Evolutionary conservation across 2,113 vertebrate genomes (phyloP).

Genomic region (Amphiprion percula): DNA sequence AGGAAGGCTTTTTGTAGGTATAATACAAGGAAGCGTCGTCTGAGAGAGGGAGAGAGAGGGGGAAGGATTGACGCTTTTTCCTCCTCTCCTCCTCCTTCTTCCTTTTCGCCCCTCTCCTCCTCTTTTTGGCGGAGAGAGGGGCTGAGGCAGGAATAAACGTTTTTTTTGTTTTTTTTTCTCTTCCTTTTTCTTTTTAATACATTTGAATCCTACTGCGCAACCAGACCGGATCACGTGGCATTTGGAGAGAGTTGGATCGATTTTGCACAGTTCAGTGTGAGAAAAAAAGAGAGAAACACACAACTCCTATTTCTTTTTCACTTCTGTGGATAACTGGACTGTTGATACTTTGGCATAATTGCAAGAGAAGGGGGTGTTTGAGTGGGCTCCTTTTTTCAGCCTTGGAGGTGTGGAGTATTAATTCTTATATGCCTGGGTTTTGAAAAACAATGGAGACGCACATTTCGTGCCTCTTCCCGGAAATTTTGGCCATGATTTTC

Average conservation of each 20-base stretch:
- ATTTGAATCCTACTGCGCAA: slow-evolving; percentile 85
- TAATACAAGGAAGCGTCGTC: slow-evolving; percentile 83
- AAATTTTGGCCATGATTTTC: slow-evolving; percentile 99
- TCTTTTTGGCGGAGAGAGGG: slow-evolving; percentile 77
- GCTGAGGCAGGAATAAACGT: slow-evolving; percentile 74
- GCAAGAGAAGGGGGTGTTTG: slow-evolving; percentile 41
- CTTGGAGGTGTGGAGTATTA: slow-evolving; percentile 79
- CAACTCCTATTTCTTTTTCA: slow-evolving; percentile 52
- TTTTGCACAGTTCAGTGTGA: slow-evolving; percentile 82
- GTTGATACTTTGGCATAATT: slow-evolving; percentile 75
- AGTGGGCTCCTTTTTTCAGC: slow-evolving; percentile 53
- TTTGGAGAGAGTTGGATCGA: slow-evolving; percentile 84
- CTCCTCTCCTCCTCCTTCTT: slow-evolving; percentile 78
- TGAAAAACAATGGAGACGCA: slow-evolving; percentile 99
- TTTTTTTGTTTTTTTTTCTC: slow-evolving; percentile 50
- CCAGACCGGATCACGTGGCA: slow-evolving; percentile 84
- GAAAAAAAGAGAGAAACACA: slow-evolving; percentile 64
- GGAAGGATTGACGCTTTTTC: slow-evolving; percentile 77
- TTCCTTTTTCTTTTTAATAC: slow-evolving; percentile 56
- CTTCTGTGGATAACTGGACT: slow-evolving; percentile 71
- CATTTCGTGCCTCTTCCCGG: slow-evolving; percentile 98
- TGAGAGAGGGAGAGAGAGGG: slow-evolving; percentile 79
- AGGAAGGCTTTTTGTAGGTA: slow-evolving; percentile 77
- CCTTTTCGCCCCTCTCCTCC: slow-evolving; percentile 72
- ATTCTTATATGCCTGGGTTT: slow-evolving; percentile 90